A percentile compares a stretch with the other conserved stretches of the same genome.
phyloP scores from a whole-genome alignment of 2,113 vertebrate genomes.

The Thamnophis sirtalis region DNA sequence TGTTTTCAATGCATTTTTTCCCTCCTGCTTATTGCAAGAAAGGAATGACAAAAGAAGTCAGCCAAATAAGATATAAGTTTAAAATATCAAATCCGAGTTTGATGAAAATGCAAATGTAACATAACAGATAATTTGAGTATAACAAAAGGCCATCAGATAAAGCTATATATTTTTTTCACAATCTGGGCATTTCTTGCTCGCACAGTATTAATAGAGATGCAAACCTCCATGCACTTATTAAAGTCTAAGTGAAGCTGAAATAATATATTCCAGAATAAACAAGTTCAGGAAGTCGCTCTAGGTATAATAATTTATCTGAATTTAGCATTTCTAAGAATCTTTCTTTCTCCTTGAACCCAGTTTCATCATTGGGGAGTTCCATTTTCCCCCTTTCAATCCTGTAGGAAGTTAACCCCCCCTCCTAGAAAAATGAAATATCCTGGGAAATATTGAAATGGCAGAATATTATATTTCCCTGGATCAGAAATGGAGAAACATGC shows the following conservation, averaged over 20 bases:
- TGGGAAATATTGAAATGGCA: too few relatives aligned
- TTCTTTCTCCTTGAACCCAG: background rate
- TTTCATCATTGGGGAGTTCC: background rate
- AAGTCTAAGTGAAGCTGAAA: background rate
- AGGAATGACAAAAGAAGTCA: background rate
- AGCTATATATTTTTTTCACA: background rate
- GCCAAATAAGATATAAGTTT: background rate
- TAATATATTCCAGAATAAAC: background rate
- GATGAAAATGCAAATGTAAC: background rate
- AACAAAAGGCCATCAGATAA: background rate
- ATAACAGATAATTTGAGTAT: background rate
- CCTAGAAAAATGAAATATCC: too few relatives aligned
- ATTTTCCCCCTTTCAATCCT: background rate
- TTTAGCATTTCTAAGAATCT: background rate
- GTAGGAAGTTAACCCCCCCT: too few relatives aligned
- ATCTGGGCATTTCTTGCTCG: background rate
- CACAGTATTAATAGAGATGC: background rate
- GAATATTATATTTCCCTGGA: too few relatives aligned
- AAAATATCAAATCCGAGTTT: background rate
- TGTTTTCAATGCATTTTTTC: background rate
- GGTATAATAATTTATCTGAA: background rate
- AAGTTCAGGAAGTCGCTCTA: background rate
- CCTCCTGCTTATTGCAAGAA: background rate
- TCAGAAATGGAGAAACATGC: too few relatives aligned
- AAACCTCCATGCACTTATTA: background rate